These are phyloP conservation scores for Cyprichromis sp. DNA, from an alignment of 2,113 vertebrate species.

Conservation along the genomic window DNA sequence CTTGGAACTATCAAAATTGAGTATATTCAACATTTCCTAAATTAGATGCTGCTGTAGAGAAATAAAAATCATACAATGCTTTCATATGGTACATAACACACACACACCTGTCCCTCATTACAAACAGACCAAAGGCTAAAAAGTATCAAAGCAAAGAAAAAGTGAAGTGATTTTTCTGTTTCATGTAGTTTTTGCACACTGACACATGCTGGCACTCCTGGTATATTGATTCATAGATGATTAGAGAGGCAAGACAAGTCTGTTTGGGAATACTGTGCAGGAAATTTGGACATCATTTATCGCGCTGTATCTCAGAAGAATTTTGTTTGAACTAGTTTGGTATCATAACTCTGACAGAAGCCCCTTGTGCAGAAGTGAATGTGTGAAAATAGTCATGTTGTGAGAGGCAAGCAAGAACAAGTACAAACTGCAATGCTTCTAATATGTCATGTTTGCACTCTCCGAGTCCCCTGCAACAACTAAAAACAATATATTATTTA, in stretches of 20 bases:
- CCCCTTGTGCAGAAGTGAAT: constrained; percentile 14
- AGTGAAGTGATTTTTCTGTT: background rate
- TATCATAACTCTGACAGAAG: constrained; percentile 30
- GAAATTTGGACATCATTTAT: constrained; percentile 7
- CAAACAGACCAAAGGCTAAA: background rate
- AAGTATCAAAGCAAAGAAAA: background rate
- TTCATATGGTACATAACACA: background rate
- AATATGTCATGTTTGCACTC: constrained; percentile 27
- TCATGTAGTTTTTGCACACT: background rate
- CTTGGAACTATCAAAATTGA: background rate
- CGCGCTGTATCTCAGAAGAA: background rate
- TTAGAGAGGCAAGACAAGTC: background rate
- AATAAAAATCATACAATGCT: background rate
- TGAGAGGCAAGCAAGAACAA: constrained; percentile 10
- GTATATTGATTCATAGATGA: background rate
- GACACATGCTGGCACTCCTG: background rate
- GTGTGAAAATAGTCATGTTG: constrained; percentile 42
- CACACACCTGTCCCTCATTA: background rate
- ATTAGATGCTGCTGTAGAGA: background rate
- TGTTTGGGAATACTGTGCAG: background rate
- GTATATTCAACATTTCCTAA: background rate
- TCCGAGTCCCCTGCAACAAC: constrained; percentile 39
- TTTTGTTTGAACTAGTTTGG: constrained; percentile 7
- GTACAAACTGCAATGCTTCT: constrained; percentile 49
- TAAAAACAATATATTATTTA: constrained; percentile 53